Evolutionary conservation across 2,113 vertebrate species (phyloP).

Genomic region (Opisthocomus hoazin): DNA sequence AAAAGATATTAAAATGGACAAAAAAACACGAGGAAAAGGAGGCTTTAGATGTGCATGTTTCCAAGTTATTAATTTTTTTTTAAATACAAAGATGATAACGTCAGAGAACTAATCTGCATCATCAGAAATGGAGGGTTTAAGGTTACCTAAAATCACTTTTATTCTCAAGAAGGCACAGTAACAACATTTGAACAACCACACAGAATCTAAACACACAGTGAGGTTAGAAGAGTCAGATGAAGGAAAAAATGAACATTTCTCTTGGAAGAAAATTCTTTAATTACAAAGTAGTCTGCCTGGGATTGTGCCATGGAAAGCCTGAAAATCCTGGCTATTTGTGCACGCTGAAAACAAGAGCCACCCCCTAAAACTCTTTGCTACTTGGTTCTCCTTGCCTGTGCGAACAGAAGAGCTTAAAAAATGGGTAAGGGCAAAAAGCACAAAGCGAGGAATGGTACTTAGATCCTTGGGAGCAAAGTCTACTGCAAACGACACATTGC

Average conservation of each 20-base stretch:
- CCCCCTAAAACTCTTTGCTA: background rate
- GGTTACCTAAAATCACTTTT: slow-evolving; percentile 39
- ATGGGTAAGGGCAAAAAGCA: background rate
- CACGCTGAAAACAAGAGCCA: background rate
- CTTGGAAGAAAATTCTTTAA: slow-evolving; percentile 53
- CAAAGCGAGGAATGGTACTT: background rate
- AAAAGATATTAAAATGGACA: slow-evolving; percentile 51
- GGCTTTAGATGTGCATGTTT: slow-evolving; percentile 48
- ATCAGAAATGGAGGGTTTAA: slow-evolving; percentile 51
- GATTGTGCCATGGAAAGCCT: background rate
- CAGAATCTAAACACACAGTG: slow-evolving; percentile 37
- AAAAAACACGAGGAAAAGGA: slow-evolving; percentile 54
- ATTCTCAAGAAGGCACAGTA: background rate
- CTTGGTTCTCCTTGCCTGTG: background rate
- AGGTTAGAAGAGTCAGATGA: slow-evolving; percentile 8
- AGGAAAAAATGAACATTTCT: slow-evolving; percentile 46
- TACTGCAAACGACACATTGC: background rate
- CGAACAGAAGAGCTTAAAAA: background rate
- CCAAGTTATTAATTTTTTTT: slow-evolving; percentile 45
- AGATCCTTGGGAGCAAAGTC: slow-evolving; percentile 27
- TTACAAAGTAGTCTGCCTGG: slow-evolving; percentile 37
- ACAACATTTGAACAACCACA: slow-evolving; percentile 3
- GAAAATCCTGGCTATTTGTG: slow-evolving; percentile 25
- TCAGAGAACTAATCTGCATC: slow-evolving; percentile 36
- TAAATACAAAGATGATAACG: slow-evolving; percentile 31